phyloP scores from a whole-genome alignment of 2,797 vertebrate genomes.

The Gymnoscopelus microlampas region DNA sequence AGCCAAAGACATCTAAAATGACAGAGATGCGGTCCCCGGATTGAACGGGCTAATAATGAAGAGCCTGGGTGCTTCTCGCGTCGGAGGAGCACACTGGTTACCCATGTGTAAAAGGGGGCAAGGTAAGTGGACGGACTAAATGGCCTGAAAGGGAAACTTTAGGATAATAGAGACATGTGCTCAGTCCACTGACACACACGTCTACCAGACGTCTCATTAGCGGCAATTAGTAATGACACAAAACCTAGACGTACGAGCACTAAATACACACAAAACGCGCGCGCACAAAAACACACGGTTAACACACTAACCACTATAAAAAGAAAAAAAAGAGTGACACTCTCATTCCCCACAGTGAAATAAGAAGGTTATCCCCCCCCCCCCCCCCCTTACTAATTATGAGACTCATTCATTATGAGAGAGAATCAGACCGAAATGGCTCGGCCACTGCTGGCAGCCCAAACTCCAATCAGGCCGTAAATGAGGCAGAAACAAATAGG shows the following conservation, averaged over 20 bases:
- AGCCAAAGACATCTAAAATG: no score
- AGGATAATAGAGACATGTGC: conserved; percentile 42
- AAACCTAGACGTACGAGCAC: conserved; percentile 56
- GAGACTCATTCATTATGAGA: conserved; percentile 78
- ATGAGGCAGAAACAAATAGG: conserved; percentile 75
- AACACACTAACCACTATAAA: conserved; percentile 46
- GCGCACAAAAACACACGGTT: conserved; percentile 35
- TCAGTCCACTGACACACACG: conserved; percentile 50
- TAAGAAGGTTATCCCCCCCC: conserved; percentile 69
- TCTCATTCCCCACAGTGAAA: conserved; percentile 56
- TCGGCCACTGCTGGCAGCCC: conserved; percentile 66
- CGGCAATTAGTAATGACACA: conserved; percentile 69
- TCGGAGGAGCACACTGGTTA: conserved; percentile 15
- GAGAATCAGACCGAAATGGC: conserved; percentile 66
- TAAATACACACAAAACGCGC: conserved; percentile 29
- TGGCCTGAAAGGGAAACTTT: conserved; percentile 38
- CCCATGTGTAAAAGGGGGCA: conserved; percentile 15
- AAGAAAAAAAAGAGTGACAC: conserved; percentile 33
- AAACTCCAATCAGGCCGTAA: conserved; percentile 78
- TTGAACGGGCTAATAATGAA: conserved; percentile 18
- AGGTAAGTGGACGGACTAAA: conserved; percentile 25
- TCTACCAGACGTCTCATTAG: conserved; percentile 70
- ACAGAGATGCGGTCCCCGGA: no score
- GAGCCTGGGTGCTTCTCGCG: conserved; percentile 11
- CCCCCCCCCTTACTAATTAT: conserved; percentile 78